A percentile compares a stretch with the other conserved stretches of the same genome.
Conservation (phyloP, 2,888 invertebrate genomes). For the Oasisia sp. region DNA sequence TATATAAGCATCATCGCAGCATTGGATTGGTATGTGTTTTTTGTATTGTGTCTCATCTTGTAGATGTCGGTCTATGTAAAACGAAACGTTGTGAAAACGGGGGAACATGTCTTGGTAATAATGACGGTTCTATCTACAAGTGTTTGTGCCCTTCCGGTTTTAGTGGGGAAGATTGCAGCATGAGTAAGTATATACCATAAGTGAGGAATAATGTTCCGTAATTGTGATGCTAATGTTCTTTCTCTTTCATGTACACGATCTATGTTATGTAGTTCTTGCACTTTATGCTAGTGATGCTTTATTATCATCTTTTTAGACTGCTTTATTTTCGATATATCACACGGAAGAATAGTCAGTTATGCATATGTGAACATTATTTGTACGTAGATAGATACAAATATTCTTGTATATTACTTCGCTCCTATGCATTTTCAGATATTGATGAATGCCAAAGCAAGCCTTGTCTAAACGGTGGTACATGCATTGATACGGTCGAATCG, state of each 20-base stretch:
- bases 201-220: not conserved
- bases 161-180: not conserved
- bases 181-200: not conserved
- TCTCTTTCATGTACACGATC: too few relatives aligned
- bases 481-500: not conserved
- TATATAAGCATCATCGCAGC: too few relatives aligned
- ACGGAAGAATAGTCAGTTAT: too few relatives aligned
- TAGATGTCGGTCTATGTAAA: not conserved
- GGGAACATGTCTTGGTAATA: not conserved
- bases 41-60: not conserved
- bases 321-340: too few relatives aligned
- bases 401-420: not conserved
- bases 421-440: too few relatives aligned
- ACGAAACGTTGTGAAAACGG: not conserved
- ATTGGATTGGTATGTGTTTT: not conserved
- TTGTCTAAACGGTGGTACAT: not conserved
- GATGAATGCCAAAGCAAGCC: not conserved
- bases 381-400: too few relatives aligned
- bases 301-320: too few relatives aligned
- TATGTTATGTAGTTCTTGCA: too few relatives aligned
- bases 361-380: too few relatives aligned
- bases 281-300: too few relatives aligned
- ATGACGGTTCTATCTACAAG: not conserved
- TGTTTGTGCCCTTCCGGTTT: not conserved
- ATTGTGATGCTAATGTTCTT: too few relatives aligned